These are phyloP conservation scores for Dasysyrphus tricinctus DNA, from an alignment of 2,888 invertebrate genomes.

Conservation along the genomic window DNA sequence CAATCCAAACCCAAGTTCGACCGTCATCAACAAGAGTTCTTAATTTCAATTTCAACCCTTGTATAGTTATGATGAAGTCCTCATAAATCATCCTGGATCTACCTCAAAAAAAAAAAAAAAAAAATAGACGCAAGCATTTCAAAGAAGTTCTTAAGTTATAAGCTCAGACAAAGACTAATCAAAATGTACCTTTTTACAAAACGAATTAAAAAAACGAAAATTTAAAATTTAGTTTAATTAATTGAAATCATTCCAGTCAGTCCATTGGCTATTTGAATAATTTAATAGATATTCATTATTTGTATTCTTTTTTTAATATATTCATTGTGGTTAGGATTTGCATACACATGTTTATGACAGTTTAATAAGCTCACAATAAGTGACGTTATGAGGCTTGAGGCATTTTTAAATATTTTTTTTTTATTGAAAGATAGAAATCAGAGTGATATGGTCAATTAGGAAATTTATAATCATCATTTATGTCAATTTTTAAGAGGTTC, in stretches of 20 bases:
- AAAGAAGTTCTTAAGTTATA: background rate
- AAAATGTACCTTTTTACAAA: constrained; percentile 29
- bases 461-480: constrained; percentile 5
- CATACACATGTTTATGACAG: background rate
- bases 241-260: constrained; percentile 31
- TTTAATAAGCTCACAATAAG: background rate
- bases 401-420: background rate
- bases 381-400: constrained; percentile 14
- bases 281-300: background rate
- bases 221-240: constrained; percentile 17
- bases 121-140: background rate
- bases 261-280: constrained; percentile 29
- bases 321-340: constrained; percentile 3
- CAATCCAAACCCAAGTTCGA: constrained; percentile 50
- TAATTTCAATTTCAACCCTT: background rate
- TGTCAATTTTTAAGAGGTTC: background rate
- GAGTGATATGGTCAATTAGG: background rate
- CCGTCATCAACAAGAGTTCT: constrained; percentile 5
- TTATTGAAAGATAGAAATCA: constrained; percentile 1
- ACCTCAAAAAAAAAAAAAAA: background rate
- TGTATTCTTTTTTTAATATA: constrained; percentile 4
- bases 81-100: background rate
- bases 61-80: background rate
- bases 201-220: background rate
- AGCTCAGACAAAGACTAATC: constrained; percentile 15